Evolutionary conservation across 2,113 vertebrate species (phyloP), one percentile per base, ranked within the genome.

Genomic region (Chinchilla lanigera): DNA sequence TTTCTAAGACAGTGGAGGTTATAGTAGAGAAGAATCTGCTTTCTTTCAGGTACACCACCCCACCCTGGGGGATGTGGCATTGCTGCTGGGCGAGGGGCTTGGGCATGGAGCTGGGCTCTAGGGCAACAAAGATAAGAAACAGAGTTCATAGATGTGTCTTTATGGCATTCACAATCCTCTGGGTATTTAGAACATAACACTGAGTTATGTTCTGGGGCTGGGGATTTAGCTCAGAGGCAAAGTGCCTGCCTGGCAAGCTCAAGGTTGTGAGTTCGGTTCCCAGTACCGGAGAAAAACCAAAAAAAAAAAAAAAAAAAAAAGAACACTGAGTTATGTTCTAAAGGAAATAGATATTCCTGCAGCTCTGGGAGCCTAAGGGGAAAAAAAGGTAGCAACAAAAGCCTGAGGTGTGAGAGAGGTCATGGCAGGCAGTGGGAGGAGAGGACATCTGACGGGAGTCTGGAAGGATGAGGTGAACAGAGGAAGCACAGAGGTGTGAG

Each of bases 71-170:
- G 17, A 38, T 41, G 24, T 3, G 58, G 12, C 28, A 16, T 41
- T 90, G 56, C 35, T 2, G 3, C 52, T 12, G 47, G 73, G 9
- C 12, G 14, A 41, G 26, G 4, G 22, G 16, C 7, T 60, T 81
- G 54, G 75, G 14, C 3, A 13, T 0, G 10, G 58, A 69, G 58
- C 50, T 20, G 33, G 56, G 38, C 38, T 67, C 56, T 60, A 20
- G 56, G 44, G 33, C 3, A 19, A 35, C 26, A 44, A 35, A 80
- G 20, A 35, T 50, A 9, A 30, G 78, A 65, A 54, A 77, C 9
- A 0, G 11, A 20, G 5, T 33, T 44, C 11, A 3, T 1, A 0
- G 38, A 20, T 20, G 0, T 56, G 77, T 80, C 47, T 14, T 54
- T 33, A 4, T 13, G 35, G 4, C 22, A 19, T 89, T 65, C 69